Conservation (phyloP, 92 coral and sea anemone genomes). For the Virgularia gustaviana region DNA sequence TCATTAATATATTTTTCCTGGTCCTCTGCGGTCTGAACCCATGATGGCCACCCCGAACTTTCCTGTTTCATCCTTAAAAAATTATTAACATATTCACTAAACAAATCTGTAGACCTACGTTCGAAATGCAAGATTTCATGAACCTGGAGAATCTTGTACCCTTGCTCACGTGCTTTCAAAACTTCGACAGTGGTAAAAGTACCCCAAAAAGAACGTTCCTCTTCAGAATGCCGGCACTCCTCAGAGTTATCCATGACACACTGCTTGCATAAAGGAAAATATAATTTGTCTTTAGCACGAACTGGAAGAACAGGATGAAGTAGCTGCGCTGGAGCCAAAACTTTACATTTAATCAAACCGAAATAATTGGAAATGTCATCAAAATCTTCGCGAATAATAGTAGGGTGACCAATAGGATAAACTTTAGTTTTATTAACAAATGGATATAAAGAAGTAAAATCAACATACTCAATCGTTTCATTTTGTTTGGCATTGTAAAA, state of each 20-base stretch:
- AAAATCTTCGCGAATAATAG: neutral
- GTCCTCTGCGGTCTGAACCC: constrained; percentile 6
- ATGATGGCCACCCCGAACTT: neutral
- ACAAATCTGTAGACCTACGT: neutral
- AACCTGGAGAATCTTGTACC: neutral
- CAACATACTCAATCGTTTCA: constrained; percentile 28
- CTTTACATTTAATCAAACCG: constrained; percentile 10
- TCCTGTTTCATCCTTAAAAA: constrained; percentile 7
- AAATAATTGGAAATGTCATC: no score
- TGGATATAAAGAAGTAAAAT: constrained; percentile 12
- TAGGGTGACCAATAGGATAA: constrained; percentile 28
- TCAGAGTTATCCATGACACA: neutral
- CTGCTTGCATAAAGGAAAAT: constrained; percentile 9
- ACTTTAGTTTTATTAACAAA: neutral
- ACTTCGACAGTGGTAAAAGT: neutral
- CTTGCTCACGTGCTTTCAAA: constrained; percentile 2
- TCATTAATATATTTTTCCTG: neutral
- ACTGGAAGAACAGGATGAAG: constrained; percentile 14
- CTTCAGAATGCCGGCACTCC: constrained; percentile 10
- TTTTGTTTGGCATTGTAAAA: neutral
- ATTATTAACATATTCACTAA: neutral
- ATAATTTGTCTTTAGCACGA: neutral
- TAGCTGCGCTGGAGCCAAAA: constrained; percentile 1
- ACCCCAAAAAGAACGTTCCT: neutral
- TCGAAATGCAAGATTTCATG: neutral